A percentile compares a stretch with the other conserved stretches of the same genome.
Conservation (phyloP, 2,113 vertebrate genomes). For the Mystacornis crossleyi region DNA sequence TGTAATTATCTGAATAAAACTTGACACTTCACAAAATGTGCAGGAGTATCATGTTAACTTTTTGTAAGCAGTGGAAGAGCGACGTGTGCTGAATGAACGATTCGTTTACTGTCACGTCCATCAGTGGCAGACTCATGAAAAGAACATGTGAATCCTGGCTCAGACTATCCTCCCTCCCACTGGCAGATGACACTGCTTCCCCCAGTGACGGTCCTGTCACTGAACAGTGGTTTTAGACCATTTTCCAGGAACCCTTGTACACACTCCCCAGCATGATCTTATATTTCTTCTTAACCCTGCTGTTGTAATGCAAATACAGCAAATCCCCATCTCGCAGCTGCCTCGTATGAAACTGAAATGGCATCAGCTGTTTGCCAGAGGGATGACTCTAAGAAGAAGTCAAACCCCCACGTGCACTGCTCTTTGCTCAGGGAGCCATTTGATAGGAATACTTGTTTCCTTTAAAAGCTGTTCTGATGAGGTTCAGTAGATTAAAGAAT, state of each 20-base stretch:
- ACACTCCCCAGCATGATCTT: neutral
- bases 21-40: neutral
- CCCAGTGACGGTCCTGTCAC: neutral
- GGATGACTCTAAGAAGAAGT: neutral
- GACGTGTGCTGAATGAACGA: accelerated
- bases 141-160: neutral
- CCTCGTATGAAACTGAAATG: neutral
- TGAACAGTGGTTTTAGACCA: neutral
- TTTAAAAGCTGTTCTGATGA: neutral
- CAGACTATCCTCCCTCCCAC: neutral
- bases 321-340: neutral
- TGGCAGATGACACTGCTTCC: neutral
- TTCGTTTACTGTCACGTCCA: neutral
- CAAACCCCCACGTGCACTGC: neutral
- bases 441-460: neutral
- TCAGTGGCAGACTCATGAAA: neutral
- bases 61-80: neutral
- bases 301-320: neutral
- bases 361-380: neutral
- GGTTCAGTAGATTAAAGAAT: neutral
- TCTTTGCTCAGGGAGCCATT: neutral
- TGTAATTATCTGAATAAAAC: neutral
- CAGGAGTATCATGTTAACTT: neutral
- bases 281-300: neutral
- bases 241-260: neutral